These are phyloP conservation scores for Eumerus sabulonum DNA, from an alignment of 2,888 invertebrate genomes.

Conservation along the genomic window DNA sequence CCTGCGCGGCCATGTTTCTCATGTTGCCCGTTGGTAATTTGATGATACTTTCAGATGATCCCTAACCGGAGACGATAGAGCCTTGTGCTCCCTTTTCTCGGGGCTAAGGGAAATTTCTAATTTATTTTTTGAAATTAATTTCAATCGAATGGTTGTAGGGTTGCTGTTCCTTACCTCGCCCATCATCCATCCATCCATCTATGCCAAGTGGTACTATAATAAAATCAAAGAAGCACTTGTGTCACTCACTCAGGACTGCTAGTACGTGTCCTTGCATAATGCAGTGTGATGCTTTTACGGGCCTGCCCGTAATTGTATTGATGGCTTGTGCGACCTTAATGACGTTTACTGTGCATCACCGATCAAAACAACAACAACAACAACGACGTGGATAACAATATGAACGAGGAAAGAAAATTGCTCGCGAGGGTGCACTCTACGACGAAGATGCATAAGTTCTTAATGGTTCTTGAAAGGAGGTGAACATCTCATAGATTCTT, in stretches of 20 bases:
- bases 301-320: slow-evolving; percentile 52
- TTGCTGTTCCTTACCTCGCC: slow-evolving; percentile 17
- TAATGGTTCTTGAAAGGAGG: no score
- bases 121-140: slow-evolving; percentile 57
- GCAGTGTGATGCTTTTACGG: slow-evolving; percentile 41
- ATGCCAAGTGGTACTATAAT: slow-evolving; percentile 1
- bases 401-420: neutral
- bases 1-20: neutral
- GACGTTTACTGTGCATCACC: slow-evolving; percentile 32
- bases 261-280: slow-evolving; percentile 52
- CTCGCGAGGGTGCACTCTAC: no score
- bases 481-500: no score
- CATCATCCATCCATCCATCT: neutral
- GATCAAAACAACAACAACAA: slow-evolving; percentile 4
- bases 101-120: slow-evolving; percentile 42
- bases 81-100: slow-evolving; percentile 27
- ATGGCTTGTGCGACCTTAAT: slow-evolving; percentile 43
- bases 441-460: no score
- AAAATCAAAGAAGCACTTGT: slow-evolving; percentile 34
- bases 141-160: slow-evolving; percentile 39
- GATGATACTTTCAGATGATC: slow-evolving; percentile 34
- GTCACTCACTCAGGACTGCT: slow-evolving; percentile 18
- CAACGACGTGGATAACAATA: neutral
- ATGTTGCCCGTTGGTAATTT: slow-evolving; percentile 37
- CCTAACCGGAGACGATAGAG: neutral